phyloP scores from a whole-genome alignment of 2,888 invertebrate genomes.

The Meiosimyza platycephala region DNA sequence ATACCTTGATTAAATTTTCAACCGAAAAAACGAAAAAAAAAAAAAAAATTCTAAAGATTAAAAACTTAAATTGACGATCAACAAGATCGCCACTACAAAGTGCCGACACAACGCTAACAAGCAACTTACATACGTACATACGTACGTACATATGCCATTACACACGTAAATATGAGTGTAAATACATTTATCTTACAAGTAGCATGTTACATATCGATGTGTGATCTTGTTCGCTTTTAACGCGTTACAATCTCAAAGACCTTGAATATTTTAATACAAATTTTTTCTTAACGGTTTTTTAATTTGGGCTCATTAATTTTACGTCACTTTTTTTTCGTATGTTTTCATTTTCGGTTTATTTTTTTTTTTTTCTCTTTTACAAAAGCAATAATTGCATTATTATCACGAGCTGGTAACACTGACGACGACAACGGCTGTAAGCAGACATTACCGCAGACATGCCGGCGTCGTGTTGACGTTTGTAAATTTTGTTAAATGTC shows the following conservation, averaged over 20 bases:
- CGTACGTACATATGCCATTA: too few relatives aligned
- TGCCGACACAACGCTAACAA: constrained; percentile 61
- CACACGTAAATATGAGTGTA: too few relatives aligned
- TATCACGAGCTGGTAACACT: constrained; percentile 28
- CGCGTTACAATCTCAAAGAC: not conserved
- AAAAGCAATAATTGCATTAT: constrained; percentile 20
- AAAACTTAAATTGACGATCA: not conserved
- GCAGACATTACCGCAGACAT: not conserved
- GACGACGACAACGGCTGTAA: constrained; percentile 12
- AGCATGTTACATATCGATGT: too few relatives aligned
- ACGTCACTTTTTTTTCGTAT: not conserved
- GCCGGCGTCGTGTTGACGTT: constrained; percentile 22
- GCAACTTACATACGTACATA: constrained; percentile 44
- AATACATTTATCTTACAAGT: too few relatives aligned
- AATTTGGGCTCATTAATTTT: not conserved
- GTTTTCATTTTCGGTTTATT: not conserved
- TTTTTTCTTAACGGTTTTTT: constrained; percentile 11
- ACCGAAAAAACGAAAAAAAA: too few relatives aligned
- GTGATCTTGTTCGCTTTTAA: too few relatives aligned
- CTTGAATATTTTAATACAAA: constrained; percentile 5
- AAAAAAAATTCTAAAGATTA: too few relatives aligned
- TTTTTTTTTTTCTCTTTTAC: not conserved
- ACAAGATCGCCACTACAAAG: constrained; percentile 40
- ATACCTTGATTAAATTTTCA: too few relatives aligned
- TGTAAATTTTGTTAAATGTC: constrained; percentile 24